Evolutionary conservation across 2,113 vertebrate species (phyloP).

Genomic region (Oceanites oceanicus): DNA sequence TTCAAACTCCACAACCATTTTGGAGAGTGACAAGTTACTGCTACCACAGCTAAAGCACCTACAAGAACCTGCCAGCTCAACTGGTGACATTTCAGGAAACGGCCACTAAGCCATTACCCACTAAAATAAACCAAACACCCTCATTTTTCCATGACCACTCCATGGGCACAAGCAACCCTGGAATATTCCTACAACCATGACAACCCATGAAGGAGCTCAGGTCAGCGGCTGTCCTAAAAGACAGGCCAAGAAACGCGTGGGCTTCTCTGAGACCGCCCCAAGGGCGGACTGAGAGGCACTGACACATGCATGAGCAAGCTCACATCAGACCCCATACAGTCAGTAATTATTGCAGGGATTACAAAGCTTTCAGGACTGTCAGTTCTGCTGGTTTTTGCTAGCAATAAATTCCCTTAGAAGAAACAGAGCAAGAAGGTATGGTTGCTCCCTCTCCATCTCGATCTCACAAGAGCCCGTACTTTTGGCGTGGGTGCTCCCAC

Average conservation of each 20-base stretch:
- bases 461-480: neutral
- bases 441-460: neutral
- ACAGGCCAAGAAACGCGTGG: neutral
- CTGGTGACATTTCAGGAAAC: neutral
- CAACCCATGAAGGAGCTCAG: neutral
- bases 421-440: neutral
- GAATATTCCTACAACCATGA: neutral
- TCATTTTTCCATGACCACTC: neutral
- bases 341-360: neutral
- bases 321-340: neutral
- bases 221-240: neutral
- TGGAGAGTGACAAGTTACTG: neutral
- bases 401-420: conserved; percentile 17
- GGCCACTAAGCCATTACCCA: neutral
- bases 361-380: neutral
- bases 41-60: neutral
- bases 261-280: neutral
- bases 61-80: neutral
- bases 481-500: rapidly evolving
- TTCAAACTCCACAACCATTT: neutral
- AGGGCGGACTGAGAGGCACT: neutral
- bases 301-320: neutral
- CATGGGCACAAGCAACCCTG: neutral
- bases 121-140: neutral
- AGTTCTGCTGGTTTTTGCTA: neutral